These are phyloP conservation scores for Hirundichthys speculiger DNA, from an alignment of 2,113 vertebrate species.

Conservation along the genomic window DNA sequence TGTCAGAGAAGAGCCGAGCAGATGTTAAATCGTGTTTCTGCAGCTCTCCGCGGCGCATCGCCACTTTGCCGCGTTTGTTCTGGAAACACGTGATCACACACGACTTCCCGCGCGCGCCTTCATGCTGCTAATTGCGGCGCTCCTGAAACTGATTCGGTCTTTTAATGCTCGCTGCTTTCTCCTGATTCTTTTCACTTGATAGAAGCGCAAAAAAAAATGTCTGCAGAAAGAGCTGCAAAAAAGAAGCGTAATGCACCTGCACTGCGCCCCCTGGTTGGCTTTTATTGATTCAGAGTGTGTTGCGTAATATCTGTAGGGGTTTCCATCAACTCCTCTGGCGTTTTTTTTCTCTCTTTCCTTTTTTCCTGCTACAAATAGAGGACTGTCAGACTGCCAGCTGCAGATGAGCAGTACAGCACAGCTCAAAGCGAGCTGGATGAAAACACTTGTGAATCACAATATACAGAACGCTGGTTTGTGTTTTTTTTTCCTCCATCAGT, in stretches of 20 bases:
- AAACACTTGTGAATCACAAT: slow-evolving; percentile 54
- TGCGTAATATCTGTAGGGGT: slow-evolving; percentile 60
- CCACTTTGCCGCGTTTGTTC: background rate
- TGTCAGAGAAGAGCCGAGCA: slow-evolving; percentile 59
- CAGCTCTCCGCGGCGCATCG: background rate
- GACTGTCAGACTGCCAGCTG: slow-evolving; percentile 54
- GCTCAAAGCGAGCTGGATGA: slow-evolving; percentile 50
- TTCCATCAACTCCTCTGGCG: slow-evolving; percentile 42
- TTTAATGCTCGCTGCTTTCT: background rate
- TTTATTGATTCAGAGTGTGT: slow-evolving; percentile 55
- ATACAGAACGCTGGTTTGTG: slow-evolving; percentile 23
- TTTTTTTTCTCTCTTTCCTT: slow-evolving; percentile 27
- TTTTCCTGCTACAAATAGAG: slow-evolving; percentile 52
- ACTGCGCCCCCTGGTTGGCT: slow-evolving; percentile 20
- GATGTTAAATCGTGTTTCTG: slow-evolving; percentile 57
- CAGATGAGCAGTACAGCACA: slow-evolving; percentile 47
- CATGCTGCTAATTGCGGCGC: background rate
- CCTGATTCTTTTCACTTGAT: background rate
- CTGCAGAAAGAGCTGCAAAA: background rate
- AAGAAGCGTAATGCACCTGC: slow-evolving; percentile 16
- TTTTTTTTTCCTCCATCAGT: background rate
- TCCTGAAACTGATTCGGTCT: slow-evolving; percentile 11
- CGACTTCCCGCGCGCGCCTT: slow-evolving; percentile 7
- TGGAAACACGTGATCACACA: slow-evolving; percentile 29
- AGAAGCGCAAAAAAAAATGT: background rate